phyloP scores from a whole-genome alignment of 1,140 invertebrate genomes.

The Aporrectodea caliginosa region DNA sequence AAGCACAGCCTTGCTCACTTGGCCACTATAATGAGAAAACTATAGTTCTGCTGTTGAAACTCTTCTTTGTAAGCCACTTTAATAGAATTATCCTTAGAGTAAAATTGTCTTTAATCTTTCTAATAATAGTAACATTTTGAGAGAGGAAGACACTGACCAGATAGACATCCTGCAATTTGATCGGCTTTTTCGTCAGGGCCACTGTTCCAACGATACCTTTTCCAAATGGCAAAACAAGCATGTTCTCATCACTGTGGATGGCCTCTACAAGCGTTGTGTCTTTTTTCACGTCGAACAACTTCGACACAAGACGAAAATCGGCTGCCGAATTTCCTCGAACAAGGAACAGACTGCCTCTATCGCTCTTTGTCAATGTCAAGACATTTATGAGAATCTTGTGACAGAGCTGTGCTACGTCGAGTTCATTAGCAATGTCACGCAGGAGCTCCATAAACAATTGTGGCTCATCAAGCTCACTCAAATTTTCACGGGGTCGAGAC shows the following conservation, averaged over 20 bases:
- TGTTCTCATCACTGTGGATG: constrained; percentile 65
- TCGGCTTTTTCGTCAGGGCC: constrained; percentile 77
- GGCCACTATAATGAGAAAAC: too few relatives aligned
- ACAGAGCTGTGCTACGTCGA: constrained; percentile 86
- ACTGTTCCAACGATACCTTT: constrained; percentile 84
- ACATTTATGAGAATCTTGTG: constrained; percentile 94
- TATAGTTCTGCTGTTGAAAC: too few relatives aligned
- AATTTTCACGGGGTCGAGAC: neutral
- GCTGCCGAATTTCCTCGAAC: neutral
- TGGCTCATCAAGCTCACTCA: constrained; percentile 17
- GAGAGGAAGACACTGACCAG: constrained; percentile 62
- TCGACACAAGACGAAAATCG: constrained; percentile 66
- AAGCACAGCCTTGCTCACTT: too few relatives aligned
- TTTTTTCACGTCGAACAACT: constrained; percentile 84
- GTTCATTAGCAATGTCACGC: constrained; percentile 83
- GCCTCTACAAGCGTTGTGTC: constrained; percentile 78
- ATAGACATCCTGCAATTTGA: constrained; percentile 88
- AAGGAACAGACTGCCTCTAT: constrained; percentile 13
- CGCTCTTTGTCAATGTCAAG: constrained; percentile 64
- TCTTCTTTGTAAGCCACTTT: too few relatives aligned
- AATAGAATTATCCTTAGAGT: too few relatives aligned
- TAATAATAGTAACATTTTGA: too few relatives aligned
- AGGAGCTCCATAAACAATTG: constrained; percentile 76
- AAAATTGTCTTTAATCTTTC: too few relatives aligned
- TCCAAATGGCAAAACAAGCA: constrained; percentile 72